Evolutionary conservation across 2,797 vertebrate species (phyloP).

Genomic region (Crypturellus tataupa): DNA sequence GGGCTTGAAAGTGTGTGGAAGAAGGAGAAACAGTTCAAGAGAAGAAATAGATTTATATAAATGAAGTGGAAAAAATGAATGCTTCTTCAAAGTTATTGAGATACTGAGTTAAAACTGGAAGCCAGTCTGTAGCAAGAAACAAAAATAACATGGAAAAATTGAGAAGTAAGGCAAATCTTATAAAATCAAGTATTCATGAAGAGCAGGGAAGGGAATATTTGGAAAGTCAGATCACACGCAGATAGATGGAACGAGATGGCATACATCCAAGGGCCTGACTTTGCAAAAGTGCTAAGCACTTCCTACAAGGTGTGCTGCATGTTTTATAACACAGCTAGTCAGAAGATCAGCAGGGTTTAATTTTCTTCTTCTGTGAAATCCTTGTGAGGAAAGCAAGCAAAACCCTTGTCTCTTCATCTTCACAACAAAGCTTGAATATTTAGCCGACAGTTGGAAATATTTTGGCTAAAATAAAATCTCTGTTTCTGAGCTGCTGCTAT

Average conservation of each 20-base stretch:
- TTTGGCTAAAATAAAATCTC: neutral
- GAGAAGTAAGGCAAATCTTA: neutral
- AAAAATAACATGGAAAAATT: conserved; percentile 17
- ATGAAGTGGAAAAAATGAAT: conserved; percentile 5
- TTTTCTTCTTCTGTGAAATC: neutral
- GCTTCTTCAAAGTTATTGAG: neutral
- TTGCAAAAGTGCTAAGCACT: neutral
- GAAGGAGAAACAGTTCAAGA: neutral
- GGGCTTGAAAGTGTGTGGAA: neutral
- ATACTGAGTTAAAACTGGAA: neutral
- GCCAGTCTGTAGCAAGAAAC: neutral
- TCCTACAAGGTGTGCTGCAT: neutral
- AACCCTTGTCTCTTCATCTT: neutral
- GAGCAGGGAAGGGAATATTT: neutral
- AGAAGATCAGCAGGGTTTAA: neutral
- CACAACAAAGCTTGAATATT: neutral
- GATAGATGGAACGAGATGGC: neutral
- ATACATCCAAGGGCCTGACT: neutral
- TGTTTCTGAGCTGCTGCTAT: neutral
- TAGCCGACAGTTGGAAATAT: neutral
- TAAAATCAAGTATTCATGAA: conserved; percentile 3
- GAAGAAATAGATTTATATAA: neutral
- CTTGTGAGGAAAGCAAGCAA: neutral
- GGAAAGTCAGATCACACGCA: neutral
- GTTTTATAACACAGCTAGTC: neutral